Evolutionary conservation across 2,113 vertebrate genomes (phyloP), one percentile per base, ranked within the genome.

Genomic region (Haemorhous mexicanus): DNA sequence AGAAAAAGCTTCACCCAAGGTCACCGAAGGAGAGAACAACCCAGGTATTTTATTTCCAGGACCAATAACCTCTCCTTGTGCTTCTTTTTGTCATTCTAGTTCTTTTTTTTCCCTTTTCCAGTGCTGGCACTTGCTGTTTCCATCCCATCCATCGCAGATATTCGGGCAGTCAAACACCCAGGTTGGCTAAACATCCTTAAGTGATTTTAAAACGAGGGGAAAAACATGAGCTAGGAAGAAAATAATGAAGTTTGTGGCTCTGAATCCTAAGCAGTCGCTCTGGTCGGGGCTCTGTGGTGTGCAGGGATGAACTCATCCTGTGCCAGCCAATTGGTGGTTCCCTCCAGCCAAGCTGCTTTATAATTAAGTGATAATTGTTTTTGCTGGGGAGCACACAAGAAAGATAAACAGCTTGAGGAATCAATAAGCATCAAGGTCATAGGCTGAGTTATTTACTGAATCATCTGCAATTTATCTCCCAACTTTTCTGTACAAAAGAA

Each of bases 331-430:
- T 95, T 89, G 97, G 93, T 67, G 94, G 70, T 95, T 97, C 96
- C 96, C 97, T 95, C 94, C 93, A 98, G 97, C 94, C 97, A 98
- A 96, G 96, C 95, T 96, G 98, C 97, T 98, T 98, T 98, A 97
- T 98, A 98, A 98, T 98, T 98, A 98, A 98, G 97, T 97, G 97
- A 97, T 98, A 98, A 98, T 98, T 98, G 97, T 98, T 97, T 97
- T 98, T 97, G 70, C 92, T 95, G 94, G 94, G 95, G 97, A 97
- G 97, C 96, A 79, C 95, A 94, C 59, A 88, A 95, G 97, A 96
- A 98, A 98, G 97, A 98, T 97, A 98, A 98, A 98, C 96, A 98
- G 97, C 98, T 98, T 89, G 94, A 97, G 94, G 96, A 98, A 98
- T 98, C 98, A 98, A 98, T 98, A 98, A 97, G 94, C 95, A 97